Evolutionary conservation across 1,140 invertebrate genomes (phyloP).

Genomic region (Drosophila nikananu): DNA sequence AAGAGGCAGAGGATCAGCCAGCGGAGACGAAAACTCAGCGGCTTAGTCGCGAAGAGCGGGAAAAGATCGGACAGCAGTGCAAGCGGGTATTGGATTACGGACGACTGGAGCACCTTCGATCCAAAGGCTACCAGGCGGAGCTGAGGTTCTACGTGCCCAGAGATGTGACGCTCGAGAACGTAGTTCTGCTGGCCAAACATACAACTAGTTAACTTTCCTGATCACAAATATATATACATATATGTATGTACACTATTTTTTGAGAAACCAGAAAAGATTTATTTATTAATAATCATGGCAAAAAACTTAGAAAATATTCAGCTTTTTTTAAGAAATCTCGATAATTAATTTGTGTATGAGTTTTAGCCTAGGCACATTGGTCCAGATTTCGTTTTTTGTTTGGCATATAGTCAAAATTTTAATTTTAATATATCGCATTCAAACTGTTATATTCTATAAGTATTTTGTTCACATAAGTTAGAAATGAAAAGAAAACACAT

Average conservation of each 20-base stretch:
- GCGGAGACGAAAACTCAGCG: slow-evolving; percentile 65
- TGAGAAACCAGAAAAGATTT: not conserved
- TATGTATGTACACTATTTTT: not conserved
- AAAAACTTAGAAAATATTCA: not conserved
- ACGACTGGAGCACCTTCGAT: slow-evolving; percentile 88
- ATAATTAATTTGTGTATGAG: not conserved
- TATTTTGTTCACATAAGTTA: too few relatives aligned
- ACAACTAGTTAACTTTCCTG: slow-evolving; percentile 24
- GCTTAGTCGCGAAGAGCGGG: slow-evolving; percentile 86
- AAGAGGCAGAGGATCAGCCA: slow-evolving; percentile 66
- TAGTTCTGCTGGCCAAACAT: slow-evolving; percentile 88
- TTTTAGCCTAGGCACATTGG: not conserved
- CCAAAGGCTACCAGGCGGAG: slow-evolving; percentile 87
- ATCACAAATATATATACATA: not conserved
- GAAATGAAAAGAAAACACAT: too few relatives aligned
- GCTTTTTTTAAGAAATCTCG: too few relatives aligned
- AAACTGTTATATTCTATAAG: too few relatives aligned
- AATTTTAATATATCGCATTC: too few relatives aligned
- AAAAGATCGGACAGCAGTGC: slow-evolving; percentile 89
- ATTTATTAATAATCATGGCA: not conserved
- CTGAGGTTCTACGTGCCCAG: slow-evolving; percentile 89
- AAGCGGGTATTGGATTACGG: slow-evolving; percentile 92
- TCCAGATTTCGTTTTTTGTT: too few relatives aligned
- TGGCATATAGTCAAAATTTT: too few relatives aligned
- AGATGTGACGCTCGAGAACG: slow-evolving; percentile 91